These are phyloP conservation scores for Elmis aenea DNA, from an alignment of 2,888 invertebrate genomes.

Conservation along the genomic window DNA sequence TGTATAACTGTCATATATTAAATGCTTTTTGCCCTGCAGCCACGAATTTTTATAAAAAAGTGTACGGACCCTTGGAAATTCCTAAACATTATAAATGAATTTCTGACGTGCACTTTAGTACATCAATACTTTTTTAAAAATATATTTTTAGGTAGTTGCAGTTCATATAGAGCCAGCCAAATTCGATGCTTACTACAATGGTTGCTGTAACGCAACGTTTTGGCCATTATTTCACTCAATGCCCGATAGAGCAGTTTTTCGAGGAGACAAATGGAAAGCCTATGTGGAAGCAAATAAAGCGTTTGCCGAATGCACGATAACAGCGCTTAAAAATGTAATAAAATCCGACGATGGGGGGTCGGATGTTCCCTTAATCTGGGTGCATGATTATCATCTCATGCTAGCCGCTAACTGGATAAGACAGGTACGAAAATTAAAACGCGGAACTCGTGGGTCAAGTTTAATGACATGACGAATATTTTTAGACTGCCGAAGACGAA, in stretches of 20 bases:
- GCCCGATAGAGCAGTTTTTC: constrained; percentile 83
- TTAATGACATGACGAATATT: constrained; percentile 14
- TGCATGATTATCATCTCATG: constrained; percentile 94
- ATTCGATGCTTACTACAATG: constrained; percentile 87
- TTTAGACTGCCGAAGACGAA: constrained; percentile 68
- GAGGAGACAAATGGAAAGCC: constrained; percentile 76
- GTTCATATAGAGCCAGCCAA: constrained; percentile 70
- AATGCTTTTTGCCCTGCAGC: too few species aligned
- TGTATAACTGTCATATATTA: too few species aligned
- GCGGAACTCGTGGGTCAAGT: neutral
- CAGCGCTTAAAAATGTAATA: constrained; percentile 57
- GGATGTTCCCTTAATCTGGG: constrained; percentile 77
- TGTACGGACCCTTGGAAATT: too few species aligned
- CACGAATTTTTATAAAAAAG: too few species aligned
- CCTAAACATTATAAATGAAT: too few species aligned
- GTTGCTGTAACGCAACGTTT: constrained; percentile 86
- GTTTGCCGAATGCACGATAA: constrained; percentile 76
- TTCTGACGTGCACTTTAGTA: too few species aligned
- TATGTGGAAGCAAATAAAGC: constrained; percentile 75
- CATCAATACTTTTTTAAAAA: neutral
- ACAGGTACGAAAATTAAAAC: constrained; percentile 53
- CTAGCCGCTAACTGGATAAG: constrained; percentile 87
- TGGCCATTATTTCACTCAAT: constrained; percentile 92
- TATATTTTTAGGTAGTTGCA: constrained; percentile 64
- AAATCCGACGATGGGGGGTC: constrained; percentile 43